Base-by-base conservation (phyloP, 2,797 vertebrate genomes). In the Pangasius mekongensis region DNA sequence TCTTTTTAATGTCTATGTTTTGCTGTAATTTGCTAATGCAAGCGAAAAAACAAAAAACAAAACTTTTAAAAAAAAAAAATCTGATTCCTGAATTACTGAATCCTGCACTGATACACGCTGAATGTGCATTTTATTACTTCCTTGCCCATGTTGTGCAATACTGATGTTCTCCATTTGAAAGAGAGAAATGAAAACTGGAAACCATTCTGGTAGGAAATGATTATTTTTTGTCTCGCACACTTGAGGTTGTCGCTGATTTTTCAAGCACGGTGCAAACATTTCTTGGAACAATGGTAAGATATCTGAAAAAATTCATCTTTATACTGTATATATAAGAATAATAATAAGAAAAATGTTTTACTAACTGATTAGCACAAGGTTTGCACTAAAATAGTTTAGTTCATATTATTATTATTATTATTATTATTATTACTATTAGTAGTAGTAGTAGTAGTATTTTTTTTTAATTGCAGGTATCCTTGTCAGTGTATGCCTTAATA, bases 281-380 rank as follows among this genome's bases (percentile, higher is more conserved):
- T 82, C 47, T 87, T 56, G 33, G n/a, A 85, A 85, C 66, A 2
- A 91, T 91, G 91, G 91, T 92, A 91, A 91, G 91, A 39, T 30
- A 60, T 74, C 58, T 24, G 3, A 81, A 1, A 39, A 84, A 83
- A 56, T 64, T 49, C 10, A 69, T 80, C 18, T 80, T 78, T 30
- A 47, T 73, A 47, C 18, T 67, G 18, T 52, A n/a, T 30, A 67
- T 52, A n/a, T 69, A 3, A 6, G n/a, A 67, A 52, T 56, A 52
- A 22, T 52, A 33, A 33, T 62, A 27, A 60, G 13, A 64, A n/a
- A 64, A 43, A 9, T 62, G 36, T 82, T 62, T 39, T 43, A 62
- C 20, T 22, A 66, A 8, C 3, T 47, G 24, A n/a, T 47, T n/a
- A 64, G 80, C 39, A 47, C 5, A n/a, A 43, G 3, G 13, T 64